Percentiles rank a stretch among this genome's conserved stretches.
Conservation (phyloP, 53 echinoderm and acorn worm species). For the Echinarachnius parma region DNA sequence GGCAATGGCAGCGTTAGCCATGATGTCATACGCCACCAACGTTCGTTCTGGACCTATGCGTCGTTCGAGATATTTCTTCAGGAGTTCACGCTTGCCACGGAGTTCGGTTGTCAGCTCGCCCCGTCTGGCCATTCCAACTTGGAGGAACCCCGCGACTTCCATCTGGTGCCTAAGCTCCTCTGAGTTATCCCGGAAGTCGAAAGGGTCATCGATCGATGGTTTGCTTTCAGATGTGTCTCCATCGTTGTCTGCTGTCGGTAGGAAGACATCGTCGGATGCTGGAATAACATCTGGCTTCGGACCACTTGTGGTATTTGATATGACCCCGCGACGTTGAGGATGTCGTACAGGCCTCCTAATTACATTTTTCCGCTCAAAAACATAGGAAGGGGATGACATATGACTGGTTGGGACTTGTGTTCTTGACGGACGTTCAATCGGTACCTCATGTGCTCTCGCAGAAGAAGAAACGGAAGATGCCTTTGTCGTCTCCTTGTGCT, state of each 20-base stretch:
- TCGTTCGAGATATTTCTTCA: conserved; percentile 58
- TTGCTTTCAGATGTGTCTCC: too few species aligned
- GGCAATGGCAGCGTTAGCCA: background rate
- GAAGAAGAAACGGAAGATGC: too few species aligned
- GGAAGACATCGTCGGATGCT: conserved; percentile 7
- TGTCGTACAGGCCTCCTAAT: conserved; percentile 1
- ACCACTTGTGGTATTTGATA: too few species aligned
- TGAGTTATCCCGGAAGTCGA: too few species aligned
- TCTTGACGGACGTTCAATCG: too few species aligned
- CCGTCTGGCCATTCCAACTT: conserved; percentile 36
- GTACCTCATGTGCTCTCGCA: too few species aligned
- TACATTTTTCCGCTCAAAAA: conserved; percentile 3
- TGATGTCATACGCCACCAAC: conserved; percentile 12
- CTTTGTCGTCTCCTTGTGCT: too few species aligned
- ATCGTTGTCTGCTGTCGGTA: too few species aligned
- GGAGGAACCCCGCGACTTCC: conserved; percentile 48
- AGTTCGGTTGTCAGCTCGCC: conserved; percentile 49
- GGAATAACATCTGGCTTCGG: conserved; percentile 19
- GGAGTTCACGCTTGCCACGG: conserved; percentile 59
- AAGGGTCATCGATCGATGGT: too few species aligned
- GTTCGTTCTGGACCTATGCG: conserved; percentile 49
- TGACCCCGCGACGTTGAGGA: too few species aligned
- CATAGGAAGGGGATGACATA: background rate
- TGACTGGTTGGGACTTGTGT: background rate
- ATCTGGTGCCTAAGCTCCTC: conserved; percentile 7